Evolutionary conservation across 2,888 invertebrate species (phyloP), one percentile per base, ranked within the genome.

Genomic region (Hipparchia sbordonii): DNA sequence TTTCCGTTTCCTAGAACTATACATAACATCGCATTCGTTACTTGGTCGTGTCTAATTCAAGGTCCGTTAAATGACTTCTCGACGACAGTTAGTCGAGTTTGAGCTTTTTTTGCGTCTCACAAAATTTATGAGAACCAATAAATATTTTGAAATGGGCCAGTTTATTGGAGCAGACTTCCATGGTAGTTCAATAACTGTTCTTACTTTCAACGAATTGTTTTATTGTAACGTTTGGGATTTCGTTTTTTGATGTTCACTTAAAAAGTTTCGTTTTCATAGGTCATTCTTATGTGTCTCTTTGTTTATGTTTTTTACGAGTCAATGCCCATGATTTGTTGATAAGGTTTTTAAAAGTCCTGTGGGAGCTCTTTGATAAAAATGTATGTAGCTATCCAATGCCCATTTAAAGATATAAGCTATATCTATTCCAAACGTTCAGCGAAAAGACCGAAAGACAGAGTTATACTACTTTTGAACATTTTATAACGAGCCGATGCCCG

Each of bases 171-270:
- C 87, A 85, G 82, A 90, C 93, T 92, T 87, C 92, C 82, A 84
- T 89, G 79, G 92, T 92, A 93, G 93, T 91, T 84, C 51, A 80
- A 85, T 90, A 89, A 89, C 91, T 91, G 92, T 92, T 91, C 78
- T 91, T 92, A 90, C 92, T 91, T 92, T 93, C 90, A 88, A 89
- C 84, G 83, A 82, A 88, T 80, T 82, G 81, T 85, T 83, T 81
- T 85, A 84, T 82, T 72, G 68, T 84, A 80, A 85, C 84, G 77
- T 45, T 67, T 67, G 83, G 82, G 52, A 51, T 65, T 12, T 13
- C 82, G 81, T 81, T 82, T 80, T 77, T 74, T 77, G 79, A 84
- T 85, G 84, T 86, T 85, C 76, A 78, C 73, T 77, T 87, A 87
- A 85, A 86, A 83, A 85, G 84, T 92, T 93, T 93, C 90, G 85